A percentile compares a stretch with the other conserved stretches of the same genome.
Conservation (phyloP, 2,797 vertebrate species). For the Hemitrygon akajei region DNA sequence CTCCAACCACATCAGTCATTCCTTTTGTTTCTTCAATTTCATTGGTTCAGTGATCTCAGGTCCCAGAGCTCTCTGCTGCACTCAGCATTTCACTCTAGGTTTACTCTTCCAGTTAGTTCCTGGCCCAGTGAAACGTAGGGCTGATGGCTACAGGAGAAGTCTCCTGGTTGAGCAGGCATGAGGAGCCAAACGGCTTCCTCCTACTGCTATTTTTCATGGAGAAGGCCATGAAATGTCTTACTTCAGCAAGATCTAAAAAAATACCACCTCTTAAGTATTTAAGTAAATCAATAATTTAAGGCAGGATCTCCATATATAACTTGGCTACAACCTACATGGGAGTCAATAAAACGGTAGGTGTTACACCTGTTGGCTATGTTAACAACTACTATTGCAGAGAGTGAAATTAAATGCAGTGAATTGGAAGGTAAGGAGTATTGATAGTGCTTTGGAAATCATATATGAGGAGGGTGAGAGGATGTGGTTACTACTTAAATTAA, state of each 20-base stretch:
- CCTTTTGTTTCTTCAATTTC: background rate
- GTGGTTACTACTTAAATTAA: background rate
- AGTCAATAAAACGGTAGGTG: background rate
- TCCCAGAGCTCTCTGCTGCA: background rate
- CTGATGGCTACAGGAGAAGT: background rate
- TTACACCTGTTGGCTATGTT: background rate
- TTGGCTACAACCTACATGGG: background rate
- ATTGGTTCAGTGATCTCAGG: background rate
- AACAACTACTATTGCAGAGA: too few species aligned
- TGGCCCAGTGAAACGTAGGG: background rate
- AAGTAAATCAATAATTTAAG: background rate
- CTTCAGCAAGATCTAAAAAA: background rate
- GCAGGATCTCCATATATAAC: background rate
- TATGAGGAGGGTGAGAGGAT: background rate
- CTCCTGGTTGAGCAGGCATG: too few species aligned
- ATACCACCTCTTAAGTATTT: background rate
- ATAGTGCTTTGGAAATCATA: background rate
- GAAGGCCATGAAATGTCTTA: background rate
- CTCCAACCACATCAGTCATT: background rate
- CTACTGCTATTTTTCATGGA: background rate
- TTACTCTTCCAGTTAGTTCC: background rate
- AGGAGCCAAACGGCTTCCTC: too few species aligned
- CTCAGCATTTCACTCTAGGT: background rate
- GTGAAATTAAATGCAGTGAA: too few species aligned
- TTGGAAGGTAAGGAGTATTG: background rate